phyloP scores from a whole-genome alignment of 2,888 invertebrate genomes.

The Pachydiplax longipennis region DNA sequence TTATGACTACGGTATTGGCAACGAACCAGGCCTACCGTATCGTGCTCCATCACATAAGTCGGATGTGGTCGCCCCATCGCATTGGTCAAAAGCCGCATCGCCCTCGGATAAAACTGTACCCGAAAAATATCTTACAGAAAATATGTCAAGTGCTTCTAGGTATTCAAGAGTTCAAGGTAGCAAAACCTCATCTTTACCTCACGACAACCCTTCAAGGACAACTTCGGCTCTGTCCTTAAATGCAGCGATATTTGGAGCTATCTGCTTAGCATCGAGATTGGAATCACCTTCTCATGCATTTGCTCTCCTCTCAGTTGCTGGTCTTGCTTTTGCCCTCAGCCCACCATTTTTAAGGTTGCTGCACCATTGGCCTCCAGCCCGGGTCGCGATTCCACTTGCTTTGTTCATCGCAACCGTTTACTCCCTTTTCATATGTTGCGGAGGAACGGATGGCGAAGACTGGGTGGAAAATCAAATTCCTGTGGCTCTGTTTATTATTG shows the following conservation, averaged over 20 bases:
- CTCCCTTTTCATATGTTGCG: slow-evolving; percentile 54
- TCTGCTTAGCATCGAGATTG: slow-evolving; percentile 92
- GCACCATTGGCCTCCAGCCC: slow-evolving; percentile 62
- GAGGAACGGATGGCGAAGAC: slow-evolving; percentile 14
- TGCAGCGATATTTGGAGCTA: slow-evolving; percentile 92
- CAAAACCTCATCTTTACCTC: slow-evolving; percentile 61
- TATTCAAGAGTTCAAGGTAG: neutral
- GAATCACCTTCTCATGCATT: slow-evolving; percentile 87
- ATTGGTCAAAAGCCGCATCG: neutral
- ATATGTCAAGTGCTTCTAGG: neutral
- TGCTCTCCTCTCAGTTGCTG: slow-evolving; percentile 86
- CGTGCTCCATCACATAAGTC: neutral
- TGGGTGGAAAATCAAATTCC: slow-evolving; percentile 50
- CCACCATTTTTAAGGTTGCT: slow-evolving; percentile 77
- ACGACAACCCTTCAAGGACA: slow-evolving; percentile 75
- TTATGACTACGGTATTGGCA: slow-evolving; percentile 85
- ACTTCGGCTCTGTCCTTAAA: slow-evolving; percentile 92
- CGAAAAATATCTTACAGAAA: neutral
- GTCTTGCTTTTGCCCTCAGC: slow-evolving; percentile 87
- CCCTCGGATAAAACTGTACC: neutral
- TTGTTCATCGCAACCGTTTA: slow-evolving; percentile 59
- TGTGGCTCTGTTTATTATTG: slow-evolving; percentile 68
- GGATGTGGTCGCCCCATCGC: neutral
- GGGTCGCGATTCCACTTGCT: slow-evolving; percentile 64
- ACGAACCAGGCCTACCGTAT: neutral